These are phyloP conservation scores for Watsonalla cultraria DNA, from an alignment of 2,888 invertebrate genomes.

Conservation along the genomic window DNA sequence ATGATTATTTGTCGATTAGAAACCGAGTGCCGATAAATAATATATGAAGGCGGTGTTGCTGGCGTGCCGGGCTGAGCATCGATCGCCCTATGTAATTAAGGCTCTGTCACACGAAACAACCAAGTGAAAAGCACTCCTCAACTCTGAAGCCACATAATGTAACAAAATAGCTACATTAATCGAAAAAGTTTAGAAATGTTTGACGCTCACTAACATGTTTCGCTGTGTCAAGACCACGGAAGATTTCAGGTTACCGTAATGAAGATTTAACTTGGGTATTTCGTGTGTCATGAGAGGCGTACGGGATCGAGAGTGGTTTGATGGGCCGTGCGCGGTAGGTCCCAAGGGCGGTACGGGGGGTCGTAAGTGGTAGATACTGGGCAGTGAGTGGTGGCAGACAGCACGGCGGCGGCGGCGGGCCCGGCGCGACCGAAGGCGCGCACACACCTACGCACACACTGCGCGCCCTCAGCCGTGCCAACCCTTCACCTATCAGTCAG, in stretches of 20 bases:
- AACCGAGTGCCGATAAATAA: slow-evolving; percentile 53
- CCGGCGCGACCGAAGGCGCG: slow-evolving; percentile 41
- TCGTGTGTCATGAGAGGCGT: neutral
- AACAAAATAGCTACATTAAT: neutral
- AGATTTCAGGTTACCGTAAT: slow-evolving; percentile 1
- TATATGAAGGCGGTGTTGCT: slow-evolving; percentile 40
- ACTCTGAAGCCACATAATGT: neutral
- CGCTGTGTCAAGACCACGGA: no score
- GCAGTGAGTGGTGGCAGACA: slow-evolving; percentile 23
- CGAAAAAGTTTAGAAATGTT: no score
- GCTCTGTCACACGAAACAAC: slow-evolving; percentile 21
- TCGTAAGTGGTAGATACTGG: slow-evolving; percentile 7
- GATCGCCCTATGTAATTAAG: slow-evolving; percentile 43
- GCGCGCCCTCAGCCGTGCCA: slow-evolving; percentile 43
- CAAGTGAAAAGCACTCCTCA: slow-evolving; percentile 13
- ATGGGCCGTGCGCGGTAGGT: neutral
- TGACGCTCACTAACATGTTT: no score
- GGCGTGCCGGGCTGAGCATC: slow-evolving; percentile 43
- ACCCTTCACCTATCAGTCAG: slow-evolving; percentile 48
- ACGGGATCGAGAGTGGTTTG: neutral
- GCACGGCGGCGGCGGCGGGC: slow-evolving; percentile 35
- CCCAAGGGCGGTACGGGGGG: neutral
- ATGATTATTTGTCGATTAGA: slow-evolving; percentile 58
- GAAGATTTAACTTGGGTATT: slow-evolving; percentile 4
- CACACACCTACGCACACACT: slow-evolving; percentile 64